Evolutionary conservation across 2,113 vertebrate species (phyloP).

Genomic region (Girardinichthys multiradiatus): DNA sequence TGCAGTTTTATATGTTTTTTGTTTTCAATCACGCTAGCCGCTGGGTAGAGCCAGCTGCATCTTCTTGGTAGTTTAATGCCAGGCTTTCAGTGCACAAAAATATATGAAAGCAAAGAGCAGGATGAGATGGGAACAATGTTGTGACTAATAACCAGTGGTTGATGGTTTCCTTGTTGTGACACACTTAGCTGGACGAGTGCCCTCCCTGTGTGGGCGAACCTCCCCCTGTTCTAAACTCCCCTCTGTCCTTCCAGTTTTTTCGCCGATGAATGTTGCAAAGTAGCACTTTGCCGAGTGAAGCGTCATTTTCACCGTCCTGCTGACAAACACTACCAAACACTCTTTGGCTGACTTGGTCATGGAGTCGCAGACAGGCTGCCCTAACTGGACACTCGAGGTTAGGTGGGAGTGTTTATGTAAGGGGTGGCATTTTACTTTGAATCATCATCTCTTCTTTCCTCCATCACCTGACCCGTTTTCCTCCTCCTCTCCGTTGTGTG

Average conservation of each 20-base stretch:
- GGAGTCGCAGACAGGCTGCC: constrained; percentile 21
- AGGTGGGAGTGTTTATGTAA: constrained; percentile 26
- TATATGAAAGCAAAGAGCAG: neutral
- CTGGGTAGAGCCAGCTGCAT: too few relatives aligned
- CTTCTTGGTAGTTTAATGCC: too few relatives aligned
- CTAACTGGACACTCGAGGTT: constrained; percentile 38
- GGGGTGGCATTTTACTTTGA: neutral
- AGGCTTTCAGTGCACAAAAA: too few relatives aligned
- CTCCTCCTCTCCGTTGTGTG: constrained; percentile 1
- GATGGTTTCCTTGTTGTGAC: constrained; percentile 30
- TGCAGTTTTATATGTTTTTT: too few relatives aligned
- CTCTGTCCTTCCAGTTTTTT: constrained; percentile 19
- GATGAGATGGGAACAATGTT: neutral
- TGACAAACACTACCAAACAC: constrained; percentile 19
- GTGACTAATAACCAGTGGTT: constrained; percentile 18
- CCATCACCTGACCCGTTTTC: neutral
- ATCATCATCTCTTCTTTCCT: neutral
- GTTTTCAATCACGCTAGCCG: too few relatives aligned
- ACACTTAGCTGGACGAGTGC: constrained; percentile 34
- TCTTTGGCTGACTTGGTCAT: constrained; percentile 43
- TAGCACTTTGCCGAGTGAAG: constrained; percentile 45
- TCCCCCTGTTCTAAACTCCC: neutral
- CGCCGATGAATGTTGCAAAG: constrained; percentile 39
- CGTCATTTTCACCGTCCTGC: constrained; percentile 38
- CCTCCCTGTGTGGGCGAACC: constrained; percentile 6